Conservation (phyloP, 2,888 invertebrate species). For the Nezara viridula region DNA sequence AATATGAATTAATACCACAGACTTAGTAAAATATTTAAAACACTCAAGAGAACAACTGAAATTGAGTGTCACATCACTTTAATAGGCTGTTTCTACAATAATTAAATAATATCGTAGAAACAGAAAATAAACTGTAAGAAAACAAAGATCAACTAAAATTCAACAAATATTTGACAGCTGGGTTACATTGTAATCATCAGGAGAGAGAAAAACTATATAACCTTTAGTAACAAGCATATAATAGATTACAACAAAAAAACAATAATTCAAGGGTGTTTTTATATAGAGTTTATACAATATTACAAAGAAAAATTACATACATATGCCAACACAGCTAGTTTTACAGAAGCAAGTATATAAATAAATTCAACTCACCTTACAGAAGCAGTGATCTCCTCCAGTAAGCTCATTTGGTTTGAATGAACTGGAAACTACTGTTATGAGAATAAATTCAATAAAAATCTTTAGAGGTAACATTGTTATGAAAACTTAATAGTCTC, state of each 20-base stretch:
- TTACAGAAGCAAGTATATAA: neutral
- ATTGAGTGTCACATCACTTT: neutral
- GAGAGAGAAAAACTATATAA: neutral
- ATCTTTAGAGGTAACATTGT: conserved; percentile 28
- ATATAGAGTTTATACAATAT: neutral
- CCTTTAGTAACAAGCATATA: neutral
- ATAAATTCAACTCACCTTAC: conserved; percentile 58
- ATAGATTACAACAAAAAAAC: neutral
- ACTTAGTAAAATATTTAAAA: neutral
- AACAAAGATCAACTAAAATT: neutral
- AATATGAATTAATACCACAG: neutral
- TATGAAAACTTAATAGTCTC: neutral
- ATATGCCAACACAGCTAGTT: neutral
- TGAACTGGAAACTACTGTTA: conserved; percentile 26
- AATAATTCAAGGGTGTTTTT: neutral
- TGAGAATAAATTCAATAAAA: conserved; percentile 45
- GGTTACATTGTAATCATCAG: neutral
- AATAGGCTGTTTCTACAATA: neutral
- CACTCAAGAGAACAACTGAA: neutral
- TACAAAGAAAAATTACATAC: neutral
- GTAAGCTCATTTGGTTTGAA: conserved; percentile 48
- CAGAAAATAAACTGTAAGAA: no score
- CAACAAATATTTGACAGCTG: neutral
- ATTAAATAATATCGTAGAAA: no score
- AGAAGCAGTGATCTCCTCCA: conserved; percentile 62